A percentile compares a stretch with the other conserved stretches of the same genome.
These are phyloP conservation scores for Melanotaenia nigrans DNA, from an alignment of 2,797 vertebrate genomes.

Conservation along the genomic window DNA sequence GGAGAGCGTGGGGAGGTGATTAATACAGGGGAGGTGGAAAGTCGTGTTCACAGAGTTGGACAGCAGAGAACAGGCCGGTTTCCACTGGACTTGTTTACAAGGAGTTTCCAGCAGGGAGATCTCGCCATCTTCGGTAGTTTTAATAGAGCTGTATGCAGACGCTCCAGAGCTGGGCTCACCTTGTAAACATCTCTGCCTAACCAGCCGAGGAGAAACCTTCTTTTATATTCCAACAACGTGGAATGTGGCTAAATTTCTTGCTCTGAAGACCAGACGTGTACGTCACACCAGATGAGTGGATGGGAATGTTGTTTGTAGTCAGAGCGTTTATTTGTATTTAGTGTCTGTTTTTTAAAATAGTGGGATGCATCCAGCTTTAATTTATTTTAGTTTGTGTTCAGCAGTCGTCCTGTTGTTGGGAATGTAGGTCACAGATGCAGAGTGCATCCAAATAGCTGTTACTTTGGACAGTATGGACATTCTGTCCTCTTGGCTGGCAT, in stretches of 20 bases:
- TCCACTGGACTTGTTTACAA: conserved; percentile 67
- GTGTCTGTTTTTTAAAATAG: background rate
- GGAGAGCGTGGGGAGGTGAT: conserved; percentile 33
- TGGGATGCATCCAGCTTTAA: background rate
- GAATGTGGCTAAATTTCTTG: conserved; percentile 19
- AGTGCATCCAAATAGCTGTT: conserved; percentile 67
- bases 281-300: conserved; percentile 26
- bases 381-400: conserved; percentile 18
- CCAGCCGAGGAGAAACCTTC: conserved; percentile 36
- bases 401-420: conserved; percentile 59
- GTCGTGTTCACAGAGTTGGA: conserved; percentile 56
- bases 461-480: conserved; percentile 56
- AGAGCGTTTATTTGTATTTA: conserved; percentile 14
- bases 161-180: conserved; percentile 53
- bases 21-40: conserved; percentile 55
- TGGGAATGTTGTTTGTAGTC: conserved; percentile 46
- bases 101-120: conserved; percentile 59
- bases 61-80: conserved; percentile 38
- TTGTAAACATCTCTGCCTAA: conserved; percentile 67
- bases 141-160: conserved; percentile 45
- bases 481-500: conserved; percentile 28
- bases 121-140: conserved; percentile 56
- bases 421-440: conserved; percentile 78
- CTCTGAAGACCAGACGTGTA: conserved; percentile 38
- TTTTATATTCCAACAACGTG: conserved; percentile 32